Evolutionary conservation across 2,797 vertebrate species (phyloP), one percentile per base, ranked within the genome.

Genomic region (Gallinago nigripennis): DNA sequence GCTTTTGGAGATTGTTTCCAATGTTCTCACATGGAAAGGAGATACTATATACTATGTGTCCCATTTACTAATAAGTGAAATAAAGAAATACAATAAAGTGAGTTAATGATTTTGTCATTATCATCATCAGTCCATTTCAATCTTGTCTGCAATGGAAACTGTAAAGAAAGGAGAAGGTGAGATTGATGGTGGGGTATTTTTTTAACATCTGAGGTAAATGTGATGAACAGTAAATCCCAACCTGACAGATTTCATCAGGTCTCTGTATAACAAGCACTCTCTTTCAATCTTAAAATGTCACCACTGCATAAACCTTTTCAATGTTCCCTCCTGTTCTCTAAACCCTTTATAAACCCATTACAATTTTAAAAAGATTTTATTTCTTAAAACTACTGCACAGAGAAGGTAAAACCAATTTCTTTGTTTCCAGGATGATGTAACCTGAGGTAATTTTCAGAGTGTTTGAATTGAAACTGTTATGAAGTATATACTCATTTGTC

Each of bases 301-400:
- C 90, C 54, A 30, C 71, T 86, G 54, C 27, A 7, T 93, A 96
- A 95, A 96, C 56, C 86, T 95, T 94, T 96, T 83, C 83, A 70
- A 18, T 97, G 92, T 86, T 95, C 58, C 72, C 56, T 51, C 58
- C 90, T 88, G 76, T 89, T 95, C 64, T 82, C 73, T 91, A 97
- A 95, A 89, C 54, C 82, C 72, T 94, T 97, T 97, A 95, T 97
- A 97, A 97, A 84, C 70, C 92, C 95, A 95, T 97, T 97, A 97
- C 82, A 89, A 96, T 97, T 98, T 97, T 14, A 21, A 96, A 94
- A 90, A 95, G 11, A 95, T 94, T 95, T 89, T 66, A 43, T 93
- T 97, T 97, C 91, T 96, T 90, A 69, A 37, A 95, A 69, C 70
- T 96, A 92, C 56, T 91, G 64, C 43, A 89, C n/a, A 30, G 75